Conservation (phyloP, 2,797 vertebrate genomes). For the Pteropus rufus region DNA sequence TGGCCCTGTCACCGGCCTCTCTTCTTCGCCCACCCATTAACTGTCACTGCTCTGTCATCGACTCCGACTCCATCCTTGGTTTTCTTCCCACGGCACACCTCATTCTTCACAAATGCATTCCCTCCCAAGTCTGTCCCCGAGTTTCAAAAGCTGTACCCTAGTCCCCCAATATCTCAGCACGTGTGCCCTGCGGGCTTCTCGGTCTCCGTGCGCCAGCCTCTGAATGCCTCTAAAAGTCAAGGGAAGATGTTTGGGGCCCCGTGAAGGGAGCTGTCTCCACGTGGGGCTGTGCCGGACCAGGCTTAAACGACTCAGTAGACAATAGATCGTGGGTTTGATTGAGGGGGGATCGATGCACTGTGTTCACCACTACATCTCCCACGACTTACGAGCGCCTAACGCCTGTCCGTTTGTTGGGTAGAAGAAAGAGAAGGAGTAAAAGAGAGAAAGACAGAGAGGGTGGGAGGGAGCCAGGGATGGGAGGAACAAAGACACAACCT, state of each 20-base stretch:
- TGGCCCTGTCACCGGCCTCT: background rate
- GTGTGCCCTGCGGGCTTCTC: background rate
- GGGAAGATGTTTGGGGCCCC: background rate
- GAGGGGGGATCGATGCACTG: background rate
- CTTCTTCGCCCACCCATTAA: background rate
- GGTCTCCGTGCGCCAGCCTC: background rate
- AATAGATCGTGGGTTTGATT: background rate
- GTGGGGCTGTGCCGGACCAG: background rate
- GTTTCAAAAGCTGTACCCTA: background rate
- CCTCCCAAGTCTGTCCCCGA: background rate
- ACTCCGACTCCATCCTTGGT: background rate
- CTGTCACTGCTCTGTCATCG: background rate
- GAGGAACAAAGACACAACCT: background rate
- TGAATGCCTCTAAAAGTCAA: background rate
- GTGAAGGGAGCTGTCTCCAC: fast-evolving
- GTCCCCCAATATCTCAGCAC: background rate
- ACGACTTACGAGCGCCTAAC: background rate
- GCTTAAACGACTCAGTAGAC: background rate
- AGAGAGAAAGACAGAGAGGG: background rate
- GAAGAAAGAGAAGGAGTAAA: background rate
- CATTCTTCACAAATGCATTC: background rate
- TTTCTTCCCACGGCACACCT: background rate
- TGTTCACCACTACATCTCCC: background rate
- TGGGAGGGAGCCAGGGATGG: background rate
- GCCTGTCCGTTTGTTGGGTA: background rate